Conservation (phyloP, 2,797 vertebrate genomes). For the Steatocranus sp. region DNA sequence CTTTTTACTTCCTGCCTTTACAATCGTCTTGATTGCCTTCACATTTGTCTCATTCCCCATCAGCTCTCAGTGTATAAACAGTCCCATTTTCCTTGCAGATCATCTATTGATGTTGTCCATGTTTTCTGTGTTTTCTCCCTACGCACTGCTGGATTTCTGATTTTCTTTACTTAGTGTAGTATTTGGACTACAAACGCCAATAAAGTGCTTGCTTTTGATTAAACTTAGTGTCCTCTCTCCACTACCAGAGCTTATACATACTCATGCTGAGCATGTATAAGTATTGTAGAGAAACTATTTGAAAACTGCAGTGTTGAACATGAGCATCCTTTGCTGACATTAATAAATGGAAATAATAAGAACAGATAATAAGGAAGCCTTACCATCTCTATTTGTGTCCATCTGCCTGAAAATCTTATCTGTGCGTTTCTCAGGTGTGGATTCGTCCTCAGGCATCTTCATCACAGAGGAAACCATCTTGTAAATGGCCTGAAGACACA, state of each 20-base stretch:
- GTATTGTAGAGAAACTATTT: background rate
- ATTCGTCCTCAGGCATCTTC: conserved; percentile 99
- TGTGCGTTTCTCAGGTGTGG: conserved; percentile 97
- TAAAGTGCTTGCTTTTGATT: background rate
- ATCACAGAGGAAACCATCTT: conserved; percentile 99
- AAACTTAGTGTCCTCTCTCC: background rate
- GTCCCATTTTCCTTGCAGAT: background rate
- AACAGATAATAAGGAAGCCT: background rate
- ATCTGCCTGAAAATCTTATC: conserved; percentile 99
- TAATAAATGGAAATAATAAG: background rate
- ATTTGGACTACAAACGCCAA: background rate
- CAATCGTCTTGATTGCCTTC: background rate
- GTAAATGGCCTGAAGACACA: conserved; percentile 87
- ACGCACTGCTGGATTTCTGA: background rate
- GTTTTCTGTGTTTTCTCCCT: background rate
- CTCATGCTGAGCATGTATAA: background rate
- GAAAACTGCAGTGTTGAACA: background rate
- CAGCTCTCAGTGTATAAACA: background rate
- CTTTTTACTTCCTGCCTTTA: background rate
- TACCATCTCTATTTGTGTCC: conserved; percentile 97
- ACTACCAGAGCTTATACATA: background rate
- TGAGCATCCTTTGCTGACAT: background rate
- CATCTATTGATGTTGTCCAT: background rate
- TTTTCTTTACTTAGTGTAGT: background rate
- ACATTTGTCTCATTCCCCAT: background rate